Evolutionary conservation across 2,888 invertebrate genomes (phyloP).

Genomic region (Hoplodrina blanda): DNA sequence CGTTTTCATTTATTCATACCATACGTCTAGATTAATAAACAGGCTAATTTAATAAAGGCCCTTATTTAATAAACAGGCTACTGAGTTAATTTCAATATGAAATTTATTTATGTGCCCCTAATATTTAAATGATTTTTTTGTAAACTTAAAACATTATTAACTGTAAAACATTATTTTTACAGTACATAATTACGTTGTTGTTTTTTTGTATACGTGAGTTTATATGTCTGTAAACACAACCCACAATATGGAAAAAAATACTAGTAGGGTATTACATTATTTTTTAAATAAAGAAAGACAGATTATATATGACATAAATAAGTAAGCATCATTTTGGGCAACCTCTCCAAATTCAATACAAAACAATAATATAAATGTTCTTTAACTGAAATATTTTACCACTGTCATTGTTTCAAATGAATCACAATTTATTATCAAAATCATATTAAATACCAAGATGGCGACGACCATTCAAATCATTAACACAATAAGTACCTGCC

Average conservation of each 20-base stretch:
- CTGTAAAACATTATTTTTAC: too few species aligned
- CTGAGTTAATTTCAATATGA: background rate
- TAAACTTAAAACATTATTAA: background rate
- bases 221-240: too few species aligned
- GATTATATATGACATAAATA: background rate
- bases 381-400: conserved; percentile 60
- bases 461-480: conserved; percentile 67
- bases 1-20: too few species aligned
- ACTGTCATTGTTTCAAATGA: conserved; percentile 73
- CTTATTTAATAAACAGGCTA: too few species aligned
- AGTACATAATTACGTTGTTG: too few species aligned
- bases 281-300: too few species aligned
- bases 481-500: conserved; percentile 68
- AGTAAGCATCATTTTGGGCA: background rate
- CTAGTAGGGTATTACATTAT: too few species aligned
- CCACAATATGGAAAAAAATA: too few species aligned
- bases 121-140: background rate
- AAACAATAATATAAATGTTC: conserved; percentile 64
- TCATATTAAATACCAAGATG: conserved; percentile 70
- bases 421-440: conserved; percentile 74
- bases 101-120: too few species aligned
- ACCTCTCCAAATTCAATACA: conserved; percentile 40
- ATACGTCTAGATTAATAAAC: too few species aligned
- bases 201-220: too few species aligned
- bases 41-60: too few species aligned